Conservation (phyloP, 2,888 invertebrate species). For the Scaptomyza cyrtandrae region DNA sequence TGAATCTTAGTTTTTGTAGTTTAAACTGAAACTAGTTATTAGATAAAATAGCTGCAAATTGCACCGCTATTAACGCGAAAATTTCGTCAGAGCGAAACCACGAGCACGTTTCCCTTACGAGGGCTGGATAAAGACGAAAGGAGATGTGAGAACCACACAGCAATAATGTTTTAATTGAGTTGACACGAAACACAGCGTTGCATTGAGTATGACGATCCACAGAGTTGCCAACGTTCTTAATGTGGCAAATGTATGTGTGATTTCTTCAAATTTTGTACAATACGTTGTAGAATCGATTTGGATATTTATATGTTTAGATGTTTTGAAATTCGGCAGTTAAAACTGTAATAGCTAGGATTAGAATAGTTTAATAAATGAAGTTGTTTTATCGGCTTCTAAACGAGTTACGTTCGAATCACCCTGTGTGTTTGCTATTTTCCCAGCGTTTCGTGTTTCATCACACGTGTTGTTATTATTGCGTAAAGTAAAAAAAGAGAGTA, state of each 20-base stretch:
- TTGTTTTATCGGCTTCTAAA: constrained; percentile 24
- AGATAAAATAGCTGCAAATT: constrained; percentile 54
- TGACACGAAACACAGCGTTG: constrained; percentile 47
- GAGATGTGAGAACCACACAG: constrained; percentile 20
- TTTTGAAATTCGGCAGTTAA: constrained; percentile 31
- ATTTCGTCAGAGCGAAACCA: constrained; percentile 70
- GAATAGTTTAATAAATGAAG: constrained; percentile 20
- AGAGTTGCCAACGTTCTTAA: constrained; percentile 40
- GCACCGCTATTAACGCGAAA: constrained; percentile 57
- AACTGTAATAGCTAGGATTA: constrained; percentile 27
- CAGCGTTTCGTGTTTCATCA: constrained; percentile 61
- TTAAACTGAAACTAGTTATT: constrained; percentile 34
- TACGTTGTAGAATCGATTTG: constrained; percentile 13
- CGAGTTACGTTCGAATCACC: constrained; percentile 28
- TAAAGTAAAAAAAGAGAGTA: constrained; percentile 57
- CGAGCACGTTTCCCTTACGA: constrained; percentile 72
- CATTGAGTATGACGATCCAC: constrained; percentile 8
- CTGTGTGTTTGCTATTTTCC: constrained; percentile 41
- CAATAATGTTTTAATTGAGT: constrained; percentile 12
- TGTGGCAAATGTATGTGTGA: constrained; percentile 27
- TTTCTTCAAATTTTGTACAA: constrained; percentile 22
- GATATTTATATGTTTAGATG: constrained; percentile 30
- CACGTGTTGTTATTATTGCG: constrained; percentile 77
- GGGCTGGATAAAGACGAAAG: constrained; percentile 52
- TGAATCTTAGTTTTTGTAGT: constrained; percentile 37